Conservation (phyloP, 2,113 vertebrate genomes). For the Tringa solitaria region DNA sequence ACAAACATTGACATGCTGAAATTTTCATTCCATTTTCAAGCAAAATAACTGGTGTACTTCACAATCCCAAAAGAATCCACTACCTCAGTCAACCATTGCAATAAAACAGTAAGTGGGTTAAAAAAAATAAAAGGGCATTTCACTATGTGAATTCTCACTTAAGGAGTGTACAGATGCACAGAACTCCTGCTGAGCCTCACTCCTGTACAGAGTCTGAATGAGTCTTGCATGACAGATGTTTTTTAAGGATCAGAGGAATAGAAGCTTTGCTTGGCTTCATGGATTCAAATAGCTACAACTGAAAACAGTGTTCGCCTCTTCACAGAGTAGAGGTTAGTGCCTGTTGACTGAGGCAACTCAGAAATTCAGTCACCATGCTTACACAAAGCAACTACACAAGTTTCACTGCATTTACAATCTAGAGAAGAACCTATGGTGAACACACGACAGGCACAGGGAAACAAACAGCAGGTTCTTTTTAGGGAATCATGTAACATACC, state of each 20-base stretch:
- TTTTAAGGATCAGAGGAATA: background rate
- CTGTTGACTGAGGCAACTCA: background rate
- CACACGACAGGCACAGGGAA: background rate
- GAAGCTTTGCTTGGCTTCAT: background rate
- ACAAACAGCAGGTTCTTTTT: background rate
- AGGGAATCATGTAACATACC: accelerated
- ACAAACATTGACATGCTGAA: background rate
- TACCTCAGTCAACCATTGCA: background rate
- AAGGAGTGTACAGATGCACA: accelerated
- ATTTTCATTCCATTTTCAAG: background rate
- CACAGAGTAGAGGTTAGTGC: background rate
- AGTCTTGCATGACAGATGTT: accelerated
- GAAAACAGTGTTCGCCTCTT: accelerated
- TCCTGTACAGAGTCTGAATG: background rate
- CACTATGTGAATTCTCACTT: background rate
- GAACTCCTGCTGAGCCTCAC: background rate
- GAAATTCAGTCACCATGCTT: background rate
- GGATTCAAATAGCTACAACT: background rate
- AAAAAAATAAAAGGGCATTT: background rate
- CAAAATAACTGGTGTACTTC: background rate
- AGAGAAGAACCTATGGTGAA: background rate
- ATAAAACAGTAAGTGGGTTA: background rate
- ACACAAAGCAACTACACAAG: background rate
- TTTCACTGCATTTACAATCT: background rate
- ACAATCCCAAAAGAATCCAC: background rate